Conservation (phyloP, 2,888 invertebrate species). For the Eupithecia subumbrata region DNA sequence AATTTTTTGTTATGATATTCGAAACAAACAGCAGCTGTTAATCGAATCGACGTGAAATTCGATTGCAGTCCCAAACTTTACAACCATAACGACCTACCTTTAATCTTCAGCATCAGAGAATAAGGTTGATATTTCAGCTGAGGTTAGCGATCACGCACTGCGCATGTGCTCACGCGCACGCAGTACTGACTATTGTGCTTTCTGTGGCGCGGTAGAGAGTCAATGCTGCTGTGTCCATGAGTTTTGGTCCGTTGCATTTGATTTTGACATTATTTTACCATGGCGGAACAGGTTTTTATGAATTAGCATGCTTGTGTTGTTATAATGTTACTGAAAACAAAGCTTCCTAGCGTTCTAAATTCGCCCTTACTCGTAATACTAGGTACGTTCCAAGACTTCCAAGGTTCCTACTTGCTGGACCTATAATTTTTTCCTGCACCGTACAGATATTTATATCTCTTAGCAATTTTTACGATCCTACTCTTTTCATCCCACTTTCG, state of each 20-base stretch:
- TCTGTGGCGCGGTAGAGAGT: slow-evolving; percentile 53
- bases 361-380: neutral
- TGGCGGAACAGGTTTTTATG: neutral
- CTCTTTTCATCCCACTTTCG: neutral
- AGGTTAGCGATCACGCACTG: slow-evolving; percentile 62
- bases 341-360: neutral
- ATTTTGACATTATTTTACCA: neutral
- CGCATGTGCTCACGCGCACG: slow-evolving; percentile 66
- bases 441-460: neutral
- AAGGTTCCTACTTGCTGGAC: neutral
- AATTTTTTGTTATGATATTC: neutral
- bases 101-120: slow-evolving; percentile 17
- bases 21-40: slow-evolving; percentile 20
- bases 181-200: slow-evolving; percentile 1
- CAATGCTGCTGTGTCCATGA: slow-evolving; percentile 36
- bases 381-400: neutral
- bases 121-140: slow-evolving; percentile 46
- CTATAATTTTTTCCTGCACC: neutral
- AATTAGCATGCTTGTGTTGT: neutral
- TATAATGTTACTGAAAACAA: neutral
- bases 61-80: slow-evolving; percentile 34
- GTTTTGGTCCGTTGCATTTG: slow-evolving; percentile 7
- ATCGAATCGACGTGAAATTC: slow-evolving; percentile 42
- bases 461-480: neutral
- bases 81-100: slow-evolving; percentile 18